A percentile compares a stretch with the other conserved stretches of the same genome.
Evolutionary conservation across 1,140 invertebrate genomes (phyloP).

Genomic region (Dendrolimus punctatus): DNA sequence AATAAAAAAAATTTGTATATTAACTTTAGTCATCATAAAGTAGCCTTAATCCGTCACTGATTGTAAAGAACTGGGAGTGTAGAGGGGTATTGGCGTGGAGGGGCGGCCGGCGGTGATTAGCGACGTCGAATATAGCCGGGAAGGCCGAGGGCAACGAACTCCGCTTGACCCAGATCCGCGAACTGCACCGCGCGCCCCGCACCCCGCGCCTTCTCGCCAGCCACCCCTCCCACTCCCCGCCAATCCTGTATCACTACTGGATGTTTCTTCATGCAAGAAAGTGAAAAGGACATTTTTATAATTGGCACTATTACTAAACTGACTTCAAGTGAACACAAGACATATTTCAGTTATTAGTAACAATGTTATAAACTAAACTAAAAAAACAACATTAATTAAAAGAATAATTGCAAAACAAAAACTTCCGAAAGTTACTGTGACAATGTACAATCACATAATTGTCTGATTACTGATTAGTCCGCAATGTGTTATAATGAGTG

Average conservation of each 20-base stretch:
- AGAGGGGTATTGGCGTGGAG: constrained; percentile 6
- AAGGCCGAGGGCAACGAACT: constrained; percentile 72
- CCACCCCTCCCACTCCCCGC: constrained; percentile 7
- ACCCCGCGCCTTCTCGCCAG: constrained; percentile 17
- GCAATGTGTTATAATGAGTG: too few species aligned
- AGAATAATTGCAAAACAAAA: constrained; percentile 2
- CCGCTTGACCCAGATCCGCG: constrained; percentile 67
- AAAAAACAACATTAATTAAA: constrained; percentile 1
- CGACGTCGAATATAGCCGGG: constrained; percentile 68
- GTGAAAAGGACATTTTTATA: constrained; percentile 58
- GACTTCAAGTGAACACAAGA: too few species aligned
- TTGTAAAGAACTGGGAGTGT: constrained; percentile 7
- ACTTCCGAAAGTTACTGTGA: neutral
- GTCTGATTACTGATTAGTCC: too few species aligned
- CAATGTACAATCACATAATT: too few species aligned
- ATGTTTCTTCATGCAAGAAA: constrained; percentile 42
- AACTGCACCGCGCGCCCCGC: constrained; percentile 19
- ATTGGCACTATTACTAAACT: constrained; percentile 16
- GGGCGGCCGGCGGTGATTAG: constrained; percentile 38
- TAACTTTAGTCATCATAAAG: too few species aligned
- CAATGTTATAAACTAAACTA: neutral
- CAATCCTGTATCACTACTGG: constrained; percentile 20
- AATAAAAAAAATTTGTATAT: too few species aligned
- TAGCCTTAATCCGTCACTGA: neutral
- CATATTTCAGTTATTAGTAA: too few species aligned